Percentiles rank a stretch among this genome's conserved stretches.
Conservation (phyloP, 2,113 vertebrate genomes). For the Mystacornis crossleyi region DNA sequence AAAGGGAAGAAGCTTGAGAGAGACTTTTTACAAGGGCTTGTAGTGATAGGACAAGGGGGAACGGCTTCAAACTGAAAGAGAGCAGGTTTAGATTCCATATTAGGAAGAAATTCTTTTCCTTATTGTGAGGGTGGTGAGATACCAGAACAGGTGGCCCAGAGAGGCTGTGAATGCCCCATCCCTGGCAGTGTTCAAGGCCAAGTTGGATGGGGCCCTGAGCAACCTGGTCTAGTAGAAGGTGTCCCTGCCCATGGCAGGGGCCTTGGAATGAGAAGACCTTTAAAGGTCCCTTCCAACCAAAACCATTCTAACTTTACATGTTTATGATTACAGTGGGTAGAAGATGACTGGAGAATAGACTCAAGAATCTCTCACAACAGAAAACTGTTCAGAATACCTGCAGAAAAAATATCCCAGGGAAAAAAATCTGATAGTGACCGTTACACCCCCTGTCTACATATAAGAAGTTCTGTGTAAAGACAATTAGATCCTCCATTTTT, state of each 20-base stretch:
- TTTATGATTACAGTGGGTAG: neutral
- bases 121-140: neutral
- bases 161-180: no score
- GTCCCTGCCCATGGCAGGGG: neutral
- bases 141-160: neutral
- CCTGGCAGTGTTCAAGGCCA: neutral
- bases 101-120: neutral
- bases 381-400: neutral
- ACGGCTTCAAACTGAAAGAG: neutral
- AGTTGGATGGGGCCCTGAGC: rapidly evolving
- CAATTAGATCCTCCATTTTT: neutral
- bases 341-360: neutral
- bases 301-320: neutral
- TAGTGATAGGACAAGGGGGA: neutral
- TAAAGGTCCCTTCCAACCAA: neutral
- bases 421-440: neutral
- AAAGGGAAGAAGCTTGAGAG: neutral
- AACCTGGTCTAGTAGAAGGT: neutral
- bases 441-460: neutral
- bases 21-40: neutral
- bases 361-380: neutral
- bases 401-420: neutral
- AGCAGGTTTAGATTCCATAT: neutral
- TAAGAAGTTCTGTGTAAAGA: neutral
- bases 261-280: neutral